phyloP scores from a whole-genome alignment of 2,888 invertebrate species.

The Callinectes sapidus region DNA sequence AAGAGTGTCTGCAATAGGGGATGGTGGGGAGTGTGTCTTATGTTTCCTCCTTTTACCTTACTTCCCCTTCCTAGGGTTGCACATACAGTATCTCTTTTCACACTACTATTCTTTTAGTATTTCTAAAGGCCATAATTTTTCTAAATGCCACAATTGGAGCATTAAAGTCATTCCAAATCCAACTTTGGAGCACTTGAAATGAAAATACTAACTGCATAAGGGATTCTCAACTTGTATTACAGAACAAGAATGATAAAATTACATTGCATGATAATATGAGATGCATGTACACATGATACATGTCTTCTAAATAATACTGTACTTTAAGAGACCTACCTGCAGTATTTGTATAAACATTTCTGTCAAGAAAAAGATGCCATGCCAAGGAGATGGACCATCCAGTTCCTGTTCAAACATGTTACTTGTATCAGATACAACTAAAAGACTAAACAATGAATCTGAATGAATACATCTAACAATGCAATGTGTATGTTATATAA shows the following conservation, averaged over 20 bases:
- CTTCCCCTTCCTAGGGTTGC: no score
- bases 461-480: background rate
- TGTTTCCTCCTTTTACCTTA: no score
- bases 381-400: conserved; percentile 65
- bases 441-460: background rate
- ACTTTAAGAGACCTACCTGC: conserved; percentile 51
- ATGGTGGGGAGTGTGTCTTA: no score
- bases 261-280: background rate
- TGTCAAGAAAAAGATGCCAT: conserved; percentile 63
- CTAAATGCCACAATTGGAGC: no score
- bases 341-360: conserved; percentile 56
- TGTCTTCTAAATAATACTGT: background rate
- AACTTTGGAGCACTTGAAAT: no score
- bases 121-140: no score
- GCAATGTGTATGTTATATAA: background rate
- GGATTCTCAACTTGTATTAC: background rate
- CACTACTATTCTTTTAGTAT: no score
- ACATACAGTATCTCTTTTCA: no score
- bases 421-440: background rate
- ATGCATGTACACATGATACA: background rate
- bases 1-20: no score
- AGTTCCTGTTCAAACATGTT: conserved; percentile 36
- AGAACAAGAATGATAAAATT: background rate
- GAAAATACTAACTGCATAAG: no score
- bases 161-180: no score